phyloP scores from a whole-genome alignment of 2,113 vertebrate species.

The Sander lucioperca region DNA sequence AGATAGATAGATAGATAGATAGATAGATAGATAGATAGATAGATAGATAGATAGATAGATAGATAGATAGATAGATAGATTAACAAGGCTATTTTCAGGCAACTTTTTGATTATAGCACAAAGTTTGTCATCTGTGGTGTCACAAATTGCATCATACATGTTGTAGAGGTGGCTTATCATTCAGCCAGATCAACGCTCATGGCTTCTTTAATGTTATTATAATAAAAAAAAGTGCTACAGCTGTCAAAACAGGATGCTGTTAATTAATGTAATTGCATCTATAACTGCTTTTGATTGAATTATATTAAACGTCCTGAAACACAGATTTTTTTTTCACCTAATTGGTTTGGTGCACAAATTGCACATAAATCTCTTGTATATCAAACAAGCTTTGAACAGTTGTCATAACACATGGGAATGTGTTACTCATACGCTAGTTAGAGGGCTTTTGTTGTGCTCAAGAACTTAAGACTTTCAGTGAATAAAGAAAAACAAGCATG shows the following conservation, averaged over 20 bases:
- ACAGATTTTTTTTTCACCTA: conserved; percentile 26
- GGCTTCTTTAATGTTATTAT: conserved; percentile 53
- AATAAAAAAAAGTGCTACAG: conserved; percentile 16
- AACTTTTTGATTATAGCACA: conserved; percentile 18
- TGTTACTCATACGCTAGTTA: conserved; percentile 39
- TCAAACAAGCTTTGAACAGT: conserved; percentile 51
- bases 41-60: background rate
- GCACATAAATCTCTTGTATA: conserved; percentile 37
- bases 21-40: background rate
- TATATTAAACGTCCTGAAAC: conserved; percentile 54
- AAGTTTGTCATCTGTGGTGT: conserved; percentile 16
- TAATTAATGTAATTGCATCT: conserved; percentile 55
- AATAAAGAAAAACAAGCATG: conserved; percentile 6
- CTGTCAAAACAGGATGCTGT: conserved; percentile 42
- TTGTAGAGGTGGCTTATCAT: conserved; percentile 41
- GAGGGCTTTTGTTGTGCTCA: conserved; percentile 39
- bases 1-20: conserved; percentile 4
- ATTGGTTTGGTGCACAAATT: conserved; percentile 59
- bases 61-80: background rate
- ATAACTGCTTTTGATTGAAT: conserved; percentile 56
- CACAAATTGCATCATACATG: conserved; percentile 26
- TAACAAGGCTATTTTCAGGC: background rate
- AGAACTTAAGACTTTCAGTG: conserved; percentile 35
- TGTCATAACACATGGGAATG: conserved; percentile 24
- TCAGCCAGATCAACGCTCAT: conserved; percentile 15